Evolutionary conservation across 2,113 vertebrate species (phyloP).

Genomic region (Sinocyclocheilus maitianheensis): DNA sequence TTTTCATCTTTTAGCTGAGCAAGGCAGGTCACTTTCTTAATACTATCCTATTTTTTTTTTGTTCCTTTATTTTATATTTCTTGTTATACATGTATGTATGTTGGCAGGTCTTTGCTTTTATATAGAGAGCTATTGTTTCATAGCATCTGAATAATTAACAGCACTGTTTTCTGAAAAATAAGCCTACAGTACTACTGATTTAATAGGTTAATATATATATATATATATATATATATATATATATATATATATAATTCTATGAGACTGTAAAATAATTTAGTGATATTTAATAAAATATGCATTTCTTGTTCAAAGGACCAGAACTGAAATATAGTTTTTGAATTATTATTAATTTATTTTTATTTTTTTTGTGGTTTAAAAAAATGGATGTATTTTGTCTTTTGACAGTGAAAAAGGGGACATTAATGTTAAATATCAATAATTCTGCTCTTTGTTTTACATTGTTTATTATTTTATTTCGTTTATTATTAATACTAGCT

Average conservation of each 20-base stretch:
- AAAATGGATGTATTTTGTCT: not conserved
- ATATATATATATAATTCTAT: conserved; percentile 45
- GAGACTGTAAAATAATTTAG: conserved; percentile 76
- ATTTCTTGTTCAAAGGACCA: conserved; percentile 61
- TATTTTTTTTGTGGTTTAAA: not conserved
- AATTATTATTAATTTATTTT: not conserved
- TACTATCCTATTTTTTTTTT: not conserved
- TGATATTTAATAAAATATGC: conserved; percentile 78
- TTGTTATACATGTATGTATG: conserved; percentile 68
- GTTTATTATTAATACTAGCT: not conserved
- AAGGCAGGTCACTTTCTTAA: conserved; percentile 8
- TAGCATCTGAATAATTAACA: conserved; percentile 64
- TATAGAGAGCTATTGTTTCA: conserved; percentile 81
- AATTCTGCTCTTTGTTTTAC: not conserved
- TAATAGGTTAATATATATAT: conserved; percentile 50
- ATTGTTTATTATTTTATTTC: not conserved
- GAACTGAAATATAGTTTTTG: not conserved
- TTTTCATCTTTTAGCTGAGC: conserved; percentile 24
- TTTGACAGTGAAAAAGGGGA: not conserved
- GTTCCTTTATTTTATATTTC: conserved; percentile 61
- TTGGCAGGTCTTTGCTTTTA: conserved; percentile 79
- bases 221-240: too few species aligned
- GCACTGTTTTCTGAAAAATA: conserved; percentile 61
- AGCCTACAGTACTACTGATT: conserved; percentile 48
- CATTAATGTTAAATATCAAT: not conserved